Evolutionary conservation across 2,888 invertebrate species (phyloP).

Genomic region (Agriotes lineatus): DNA sequence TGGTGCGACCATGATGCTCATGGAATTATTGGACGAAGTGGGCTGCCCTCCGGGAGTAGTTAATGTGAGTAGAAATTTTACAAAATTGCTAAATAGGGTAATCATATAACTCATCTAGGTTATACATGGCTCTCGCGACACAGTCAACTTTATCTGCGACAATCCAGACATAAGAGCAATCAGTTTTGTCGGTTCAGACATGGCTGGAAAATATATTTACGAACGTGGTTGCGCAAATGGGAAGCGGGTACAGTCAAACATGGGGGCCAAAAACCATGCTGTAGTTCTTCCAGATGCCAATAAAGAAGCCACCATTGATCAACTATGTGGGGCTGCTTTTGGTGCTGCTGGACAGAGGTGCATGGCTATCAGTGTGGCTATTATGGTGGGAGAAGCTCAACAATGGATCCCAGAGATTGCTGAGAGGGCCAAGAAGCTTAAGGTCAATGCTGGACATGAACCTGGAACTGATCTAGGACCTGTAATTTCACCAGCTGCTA

Average conservation of each 20-base stretch:
- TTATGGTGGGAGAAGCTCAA: conserved; percentile 90
- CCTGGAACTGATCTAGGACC: conserved; percentile 90
- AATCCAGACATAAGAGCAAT: conserved; percentile 96
- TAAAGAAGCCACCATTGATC: conserved; percentile 95
- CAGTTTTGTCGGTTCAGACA: conserved; percentile 98
- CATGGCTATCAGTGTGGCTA: conserved; percentile 97
- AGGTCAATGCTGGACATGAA: conserved; percentile 91
- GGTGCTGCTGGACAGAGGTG: conserved; percentile 99
- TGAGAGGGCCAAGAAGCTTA: conserved; percentile 79
- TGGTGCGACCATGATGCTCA: conserved; percentile 94
- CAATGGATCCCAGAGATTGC: conserved; percentile 96
- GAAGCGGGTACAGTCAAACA: conserved; percentile 94
- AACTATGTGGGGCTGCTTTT: conserved; percentile 92
- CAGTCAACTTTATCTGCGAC: conserved; percentile 98
- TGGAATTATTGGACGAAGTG: conserved; percentile 92
- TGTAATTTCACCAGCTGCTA: conserved; percentile 93
- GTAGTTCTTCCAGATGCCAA: conserved; percentile 97
- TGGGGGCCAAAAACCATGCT: conserved; percentile 99
- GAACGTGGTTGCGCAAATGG: conserved; percentile 91
- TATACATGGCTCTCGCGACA: conserved; percentile 94
- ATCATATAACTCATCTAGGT: conserved; percentile 70
- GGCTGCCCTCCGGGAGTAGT: conserved; percentile 97
- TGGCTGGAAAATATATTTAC: conserved; percentile 96
- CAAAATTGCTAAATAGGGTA: too few relatives aligned
- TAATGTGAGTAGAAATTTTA: conserved; percentile 76